phyloP scores from a whole-genome alignment of 2,888 invertebrate species.

The Syrista parreyssii region DNA sequence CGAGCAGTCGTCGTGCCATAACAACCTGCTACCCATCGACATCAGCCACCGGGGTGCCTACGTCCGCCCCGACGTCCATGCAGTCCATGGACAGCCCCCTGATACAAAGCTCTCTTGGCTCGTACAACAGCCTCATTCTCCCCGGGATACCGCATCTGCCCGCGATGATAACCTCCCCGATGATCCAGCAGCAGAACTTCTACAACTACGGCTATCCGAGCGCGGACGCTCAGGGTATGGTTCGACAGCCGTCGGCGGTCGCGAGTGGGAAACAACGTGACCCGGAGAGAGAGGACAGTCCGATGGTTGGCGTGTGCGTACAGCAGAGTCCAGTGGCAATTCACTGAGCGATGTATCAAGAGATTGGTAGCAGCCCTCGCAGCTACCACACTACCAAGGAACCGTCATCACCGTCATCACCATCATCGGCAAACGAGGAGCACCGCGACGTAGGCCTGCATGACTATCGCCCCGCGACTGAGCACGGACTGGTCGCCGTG shows the following conservation, averaged over 20 bases:
- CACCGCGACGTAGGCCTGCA: neutral
- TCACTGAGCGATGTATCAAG: slow-evolving; percentile 69
- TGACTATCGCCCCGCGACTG: neutral
- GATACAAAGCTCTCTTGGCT: slow-evolving; percentile 66
- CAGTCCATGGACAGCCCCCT: slow-evolving; percentile 61
- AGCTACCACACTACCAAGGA: neutral
- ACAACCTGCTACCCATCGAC: slow-evolving; percentile 52
- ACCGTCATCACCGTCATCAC: neutral
- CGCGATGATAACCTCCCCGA: slow-evolving; percentile 60
- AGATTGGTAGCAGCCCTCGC: neutral
- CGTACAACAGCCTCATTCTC: slow-evolving; percentile 65
- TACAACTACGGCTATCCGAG: slow-evolving; percentile 61
- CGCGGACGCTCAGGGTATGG: slow-evolving; percentile 58
- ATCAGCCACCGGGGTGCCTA: slow-evolving; percentile 44
- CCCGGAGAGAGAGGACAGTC: slow-evolving; percentile 76
- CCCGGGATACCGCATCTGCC: slow-evolving; percentile 65
- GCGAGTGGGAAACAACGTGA: slow-evolving; percentile 60
- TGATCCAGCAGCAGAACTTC: slow-evolving; percentile 60
- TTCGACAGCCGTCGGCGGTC: slow-evolving; percentile 55
- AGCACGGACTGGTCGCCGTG: neutral
- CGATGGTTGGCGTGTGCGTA: slow-evolving; percentile 90
- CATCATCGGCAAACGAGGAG: neutral
- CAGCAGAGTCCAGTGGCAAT: slow-evolving; percentile 94
- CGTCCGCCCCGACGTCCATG: slow-evolving; percentile 57
- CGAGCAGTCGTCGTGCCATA: slow-evolving; percentile 53